phyloP scores from a whole-genome alignment of 2,888 invertebrate genomes.

The Arge pagana region DNA sequence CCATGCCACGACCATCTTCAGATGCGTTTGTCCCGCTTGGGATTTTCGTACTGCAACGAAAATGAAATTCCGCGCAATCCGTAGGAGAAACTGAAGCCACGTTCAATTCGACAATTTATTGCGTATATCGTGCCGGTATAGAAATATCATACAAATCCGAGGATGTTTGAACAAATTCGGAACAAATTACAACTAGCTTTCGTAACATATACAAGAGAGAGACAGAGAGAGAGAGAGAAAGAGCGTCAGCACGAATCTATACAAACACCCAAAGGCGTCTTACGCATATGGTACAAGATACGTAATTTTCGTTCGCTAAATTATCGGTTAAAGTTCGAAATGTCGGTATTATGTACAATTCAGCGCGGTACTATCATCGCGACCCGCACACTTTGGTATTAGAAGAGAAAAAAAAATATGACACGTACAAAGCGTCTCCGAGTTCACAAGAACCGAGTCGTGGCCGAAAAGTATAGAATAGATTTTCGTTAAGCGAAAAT shows the following conservation, averaged over 20 bases:
- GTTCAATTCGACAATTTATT: constrained; percentile 48
- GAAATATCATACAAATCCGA: constrained; percentile 55
- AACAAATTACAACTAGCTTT: not conserved
- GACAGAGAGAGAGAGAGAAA: too few relatives aligned
- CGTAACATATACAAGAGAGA: not conserved
- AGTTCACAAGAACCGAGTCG: too few relatives aligned
- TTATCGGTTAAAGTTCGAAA: constrained; percentile 14
- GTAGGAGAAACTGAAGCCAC: not conserved
- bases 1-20: too few relatives aligned
- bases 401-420: constrained; percentile 29
- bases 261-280: constrained; percentile 30
- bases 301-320: constrained; percentile 23
- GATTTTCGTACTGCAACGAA: too few relatives aligned
- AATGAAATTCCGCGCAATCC: not conserved
- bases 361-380: constrained; percentile 37
- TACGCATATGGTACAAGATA: constrained; percentile 23
- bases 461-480: too few relatives aligned
- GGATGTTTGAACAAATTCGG: constrained; percentile 18
- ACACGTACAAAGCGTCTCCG: too few relatives aligned
- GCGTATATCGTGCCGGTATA: constrained; percentile 50
- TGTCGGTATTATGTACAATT: constrained; percentile 42
- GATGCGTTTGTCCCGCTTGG: too few relatives aligned
- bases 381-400: constrained; percentile 48
- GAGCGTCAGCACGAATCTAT: constrained; percentile 31
- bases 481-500: too few relatives aligned